phyloP scores from a whole-genome alignment of 2,113 vertebrate species.

The Anhinga rufa region DNA sequence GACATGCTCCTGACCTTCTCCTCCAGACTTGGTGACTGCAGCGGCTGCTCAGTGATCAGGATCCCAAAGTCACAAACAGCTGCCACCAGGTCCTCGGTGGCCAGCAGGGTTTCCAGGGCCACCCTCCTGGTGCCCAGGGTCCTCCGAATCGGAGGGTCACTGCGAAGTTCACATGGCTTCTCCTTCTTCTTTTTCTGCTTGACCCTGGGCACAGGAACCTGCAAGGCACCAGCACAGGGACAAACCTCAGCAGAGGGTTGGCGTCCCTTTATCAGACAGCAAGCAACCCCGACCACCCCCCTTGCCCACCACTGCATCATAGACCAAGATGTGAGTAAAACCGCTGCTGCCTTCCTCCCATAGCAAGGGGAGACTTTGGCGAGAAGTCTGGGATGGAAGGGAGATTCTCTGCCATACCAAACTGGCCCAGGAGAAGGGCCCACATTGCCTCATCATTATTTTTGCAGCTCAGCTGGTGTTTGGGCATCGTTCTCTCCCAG shows the following conservation, averaged over 20 bases:
- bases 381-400: neutral
- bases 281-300: neutral
- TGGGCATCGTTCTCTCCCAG: neutral
- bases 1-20: neutral
- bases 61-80: slow-evolving; percentile 71
- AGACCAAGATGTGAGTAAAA: neutral
- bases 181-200: slow-evolving; percentile 54
- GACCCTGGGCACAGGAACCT: neutral
- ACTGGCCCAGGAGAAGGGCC: neutral
- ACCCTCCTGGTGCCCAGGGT: slow-evolving; percentile 59
- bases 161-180: slow-evolving; percentile 41
- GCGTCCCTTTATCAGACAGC: neutral
- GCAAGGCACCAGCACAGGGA: accelerated
- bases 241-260: neutral
- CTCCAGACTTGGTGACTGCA: neutral
- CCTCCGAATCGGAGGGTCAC: slow-evolving; percentile 67
- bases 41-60: neutral
- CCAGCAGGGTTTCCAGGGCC: slow-evolving; percentile 64
- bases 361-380: neutral
- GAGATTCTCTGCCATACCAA: neutral
- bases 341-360: neutral
- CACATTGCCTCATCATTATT: neutral
- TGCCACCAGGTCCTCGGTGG: slow-evolving; percentile 26
- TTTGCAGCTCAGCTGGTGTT: neutral
- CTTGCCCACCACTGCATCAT: neutral